Conservation (phyloP, 2,888 invertebrate genomes). For the Lithophane leautieri region DNA sequence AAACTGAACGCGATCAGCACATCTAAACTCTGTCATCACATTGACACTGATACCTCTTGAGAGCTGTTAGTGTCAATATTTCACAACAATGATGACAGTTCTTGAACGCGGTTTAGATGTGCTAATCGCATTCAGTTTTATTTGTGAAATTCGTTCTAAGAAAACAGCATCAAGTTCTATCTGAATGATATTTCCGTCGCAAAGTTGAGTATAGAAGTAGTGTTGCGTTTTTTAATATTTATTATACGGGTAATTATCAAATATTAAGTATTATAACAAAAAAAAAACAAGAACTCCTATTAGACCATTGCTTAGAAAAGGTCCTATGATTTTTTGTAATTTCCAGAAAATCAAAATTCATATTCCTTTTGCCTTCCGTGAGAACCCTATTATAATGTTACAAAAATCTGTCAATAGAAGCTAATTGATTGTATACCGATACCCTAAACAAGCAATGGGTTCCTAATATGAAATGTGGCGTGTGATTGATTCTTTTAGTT, state of each 20-base stretch:
- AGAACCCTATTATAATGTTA: conserved; percentile 7
- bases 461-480: conserved; percentile 26
- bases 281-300: background rate
- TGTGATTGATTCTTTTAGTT: conserved; percentile 45
- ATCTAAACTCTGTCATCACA: background rate
- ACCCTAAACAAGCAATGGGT: conserved; percentile 4
- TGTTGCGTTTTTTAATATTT: background rate
- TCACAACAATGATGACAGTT: background rate
- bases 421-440: conserved; percentile 19
- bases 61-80: background rate
- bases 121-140: no score
- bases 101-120: background rate
- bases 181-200: background rate
- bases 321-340: background rate
- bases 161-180: background rate
- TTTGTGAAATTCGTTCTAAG: background rate
- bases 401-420: conserved; percentile 33
- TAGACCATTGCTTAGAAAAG: background rate
- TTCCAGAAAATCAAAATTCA: background rate
- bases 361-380: background rate
- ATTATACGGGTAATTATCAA: background rate
- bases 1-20: background rate
- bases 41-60: background rate
- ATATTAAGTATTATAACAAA: background rate
- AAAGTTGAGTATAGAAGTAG: background rate